Evolutionary conservation across 1,140 invertebrate species (phyloP), one percentile per base, ranked within the genome.

Genomic region (Choristoneura fumiferana): DNA sequence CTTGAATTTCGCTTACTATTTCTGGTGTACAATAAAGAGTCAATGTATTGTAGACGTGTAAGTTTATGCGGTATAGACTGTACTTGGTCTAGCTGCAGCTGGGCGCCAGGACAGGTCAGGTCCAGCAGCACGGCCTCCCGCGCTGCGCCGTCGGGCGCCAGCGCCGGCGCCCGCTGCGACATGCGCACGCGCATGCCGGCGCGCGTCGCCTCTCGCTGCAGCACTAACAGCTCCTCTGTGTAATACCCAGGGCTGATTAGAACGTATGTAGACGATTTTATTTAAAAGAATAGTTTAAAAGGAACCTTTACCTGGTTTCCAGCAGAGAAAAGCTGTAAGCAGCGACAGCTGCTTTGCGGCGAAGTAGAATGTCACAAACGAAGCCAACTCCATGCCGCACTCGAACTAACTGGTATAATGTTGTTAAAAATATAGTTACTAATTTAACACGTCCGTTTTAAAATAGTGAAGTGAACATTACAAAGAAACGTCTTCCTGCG

Each of bases 61-160:
- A 2, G 17, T 36, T 2, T 29, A 22, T 14, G 14, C n/a, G n/a
- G n/a, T n/a, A n/a, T 34, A 56, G 6, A 29, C 13, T n/a, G 36
- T 53, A 81, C 81, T 63, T 77, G 57, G 0, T 65, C 12, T 3
- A 82, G 57, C 9, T 81, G 49, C 0, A 40, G 14, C 0, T 49
- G 34, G 9, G 67, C 57, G 10, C 62, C 49, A n/a, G 67, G 67
- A 29, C 81, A 86, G 13, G 43, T 38, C 3, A 71, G 54, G 57
- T 81, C 81, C 4, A 86, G 70, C 17, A 84, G 22, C 49, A 80
- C 65, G 6, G 73, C 83, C 57, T 86, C 81, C 13, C 78, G 74
- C 22, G 62, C 72, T 4, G 36, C n/a, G 34, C 67, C 79, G 59
- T 73, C 63, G 6, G 81, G 52, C 5, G 63, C 61, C 45, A 81